Conservation (phyloP, 1,140 invertebrate species). For the Camponotus vicinus region DNA sequence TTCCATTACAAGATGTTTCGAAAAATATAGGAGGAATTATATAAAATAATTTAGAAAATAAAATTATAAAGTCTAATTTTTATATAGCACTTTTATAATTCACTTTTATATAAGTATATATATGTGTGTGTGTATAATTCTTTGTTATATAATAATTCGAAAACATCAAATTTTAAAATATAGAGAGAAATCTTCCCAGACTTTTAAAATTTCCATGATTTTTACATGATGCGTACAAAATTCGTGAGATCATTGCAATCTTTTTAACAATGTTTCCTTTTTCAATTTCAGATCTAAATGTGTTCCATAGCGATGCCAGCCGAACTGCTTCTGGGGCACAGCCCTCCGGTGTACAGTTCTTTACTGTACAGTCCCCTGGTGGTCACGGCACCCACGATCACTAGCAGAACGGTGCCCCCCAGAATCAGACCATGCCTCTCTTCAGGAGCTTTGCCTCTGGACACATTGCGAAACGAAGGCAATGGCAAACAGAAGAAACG, state of each 20-base stretch:
- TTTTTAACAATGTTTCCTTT: neutral
- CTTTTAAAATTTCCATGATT: neutral
- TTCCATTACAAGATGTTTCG: neutral
- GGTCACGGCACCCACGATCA: slow-evolving; percentile 80
- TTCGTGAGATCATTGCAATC: too few relatives aligned
- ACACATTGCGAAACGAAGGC: slow-evolving; percentile 75
- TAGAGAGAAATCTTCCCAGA: neutral
- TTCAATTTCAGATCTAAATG: slow-evolving; percentile 82
- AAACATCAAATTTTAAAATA: neutral
- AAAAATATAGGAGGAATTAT: neutral
- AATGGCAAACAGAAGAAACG: slow-evolving; percentile 90
- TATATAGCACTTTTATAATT: neutral
- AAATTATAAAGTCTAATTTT: neutral
- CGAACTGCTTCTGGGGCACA: slow-evolving; percentile 83
- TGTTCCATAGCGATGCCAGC: slow-evolving; percentile 86
- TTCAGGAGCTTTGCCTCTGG: slow-evolving; percentile 77
- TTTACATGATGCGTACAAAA: too few relatives aligned
- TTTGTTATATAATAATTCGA: neutral
- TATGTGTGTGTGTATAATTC: neutral
- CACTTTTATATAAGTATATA: too few relatives aligned
- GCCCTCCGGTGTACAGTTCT: slow-evolving; percentile 81
- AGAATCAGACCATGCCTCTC: slow-evolving; percentile 82
- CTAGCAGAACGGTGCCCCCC: slow-evolving; percentile 80
- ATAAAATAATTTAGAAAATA: slow-evolving; percentile 8
- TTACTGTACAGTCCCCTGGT: slow-evolving; percentile 81